Evolutionary conservation across 2,797 vertebrate genomes (phyloP).

Genomic region (Harpagifer antarcticus): DNA sequence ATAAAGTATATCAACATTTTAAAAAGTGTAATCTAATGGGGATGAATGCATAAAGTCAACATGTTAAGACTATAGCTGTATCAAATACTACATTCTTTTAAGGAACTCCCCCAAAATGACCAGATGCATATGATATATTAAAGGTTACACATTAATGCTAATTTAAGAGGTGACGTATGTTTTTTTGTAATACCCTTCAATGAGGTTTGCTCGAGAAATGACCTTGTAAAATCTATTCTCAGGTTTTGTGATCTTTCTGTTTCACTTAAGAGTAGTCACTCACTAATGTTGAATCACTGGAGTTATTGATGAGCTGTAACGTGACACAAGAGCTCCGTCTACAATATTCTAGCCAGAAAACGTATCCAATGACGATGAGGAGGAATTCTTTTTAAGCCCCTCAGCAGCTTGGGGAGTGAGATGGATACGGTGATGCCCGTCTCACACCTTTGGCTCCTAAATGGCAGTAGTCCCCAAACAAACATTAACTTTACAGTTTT

Average conservation of each 20-base stretch:
- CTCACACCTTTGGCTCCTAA: constrained; percentile 10
- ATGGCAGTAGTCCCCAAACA: not conserved
- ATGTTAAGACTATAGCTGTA: too few species aligned
- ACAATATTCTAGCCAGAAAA: constrained; percentile 32
- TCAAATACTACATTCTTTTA: too few species aligned
- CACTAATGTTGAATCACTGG: constrained; percentile 48
- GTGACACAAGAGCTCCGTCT: constrained; percentile 40
- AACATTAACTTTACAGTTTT: not conserved
- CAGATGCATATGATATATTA: too few species aligned
- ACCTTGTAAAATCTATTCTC: not conserved
- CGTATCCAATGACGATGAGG: constrained; percentile 57
- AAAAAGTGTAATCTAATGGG: too few species aligned
- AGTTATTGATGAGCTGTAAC: constrained; percentile 46
- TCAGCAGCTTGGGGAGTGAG: constrained; percentile 48
- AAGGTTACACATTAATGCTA: too few species aligned
- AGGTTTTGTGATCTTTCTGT: not conserved
- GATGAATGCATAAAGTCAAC: too few species aligned
- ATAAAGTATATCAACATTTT: too few species aligned
- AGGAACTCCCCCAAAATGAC: too few species aligned
- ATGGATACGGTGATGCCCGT: not conserved
- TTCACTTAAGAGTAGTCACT: constrained; percentile 17
- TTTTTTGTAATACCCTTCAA: too few species aligned
- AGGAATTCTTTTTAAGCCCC: constrained; percentile 38
- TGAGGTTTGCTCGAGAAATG: not conserved
- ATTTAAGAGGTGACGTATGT: too few species aligned